These are phyloP conservation scores for Notamacropus eugenii DNA, from an alignment of 2,797 vertebrate species.

Conservation along the genomic window DNA sequence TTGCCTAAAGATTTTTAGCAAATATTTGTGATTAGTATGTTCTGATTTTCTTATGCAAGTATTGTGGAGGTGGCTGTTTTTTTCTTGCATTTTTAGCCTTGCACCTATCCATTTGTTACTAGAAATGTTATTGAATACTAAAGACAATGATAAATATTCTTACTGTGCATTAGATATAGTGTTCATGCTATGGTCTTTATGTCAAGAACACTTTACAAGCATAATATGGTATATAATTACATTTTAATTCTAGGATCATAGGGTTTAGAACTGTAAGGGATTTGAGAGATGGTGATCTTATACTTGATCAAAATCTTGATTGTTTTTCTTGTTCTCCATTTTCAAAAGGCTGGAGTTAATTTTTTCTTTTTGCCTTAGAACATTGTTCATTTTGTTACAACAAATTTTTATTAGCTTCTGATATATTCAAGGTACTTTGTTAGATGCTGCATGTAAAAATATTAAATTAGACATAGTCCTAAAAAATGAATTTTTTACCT, in stretches of 20 bases:
- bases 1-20: constrained; percentile 30
- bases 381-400: neutral
- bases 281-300: neutral
- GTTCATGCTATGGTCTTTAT: neutral
- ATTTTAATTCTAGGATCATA: neutral
- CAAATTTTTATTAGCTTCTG: neutral
- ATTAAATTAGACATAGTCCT: neutral
- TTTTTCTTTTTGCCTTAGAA: neutral
- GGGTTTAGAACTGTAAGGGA: neutral
- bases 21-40: constrained; percentile 35
- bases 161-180: neutral
- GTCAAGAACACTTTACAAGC: neutral
- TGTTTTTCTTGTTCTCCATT: neutral
- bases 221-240: neutral
- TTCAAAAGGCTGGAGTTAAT: neutral
- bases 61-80: constrained; percentile 24
- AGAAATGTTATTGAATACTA: neutral
- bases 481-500: neutral
- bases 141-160: neutral
- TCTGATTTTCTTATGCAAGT: neutral
- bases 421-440: neutral
- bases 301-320: neutral
- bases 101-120: neutral
- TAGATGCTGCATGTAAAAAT: neutral
- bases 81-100: neutral